Evolutionary conservation across 2,797 vertebrate genomes (phyloP), one percentile per base, ranked within the genome.

Genomic region (Micrastur ruficollis): DNA sequence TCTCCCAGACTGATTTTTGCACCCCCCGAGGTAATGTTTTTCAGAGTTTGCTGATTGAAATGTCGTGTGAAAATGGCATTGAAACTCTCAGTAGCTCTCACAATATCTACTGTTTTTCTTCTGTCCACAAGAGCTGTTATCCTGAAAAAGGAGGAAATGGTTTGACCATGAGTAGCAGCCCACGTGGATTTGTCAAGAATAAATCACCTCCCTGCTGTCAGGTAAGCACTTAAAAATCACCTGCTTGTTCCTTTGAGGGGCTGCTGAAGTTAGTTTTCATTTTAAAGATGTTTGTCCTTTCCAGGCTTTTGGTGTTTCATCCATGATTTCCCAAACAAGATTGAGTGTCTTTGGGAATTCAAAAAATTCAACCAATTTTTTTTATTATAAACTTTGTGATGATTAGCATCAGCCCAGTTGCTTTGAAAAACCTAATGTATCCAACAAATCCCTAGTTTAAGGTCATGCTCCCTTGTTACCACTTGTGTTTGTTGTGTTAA

Each of bases 21-120:
- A 31, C 18, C 21, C 42, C 11, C 68, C 46, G 62, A 79, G 42
- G 36, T 34, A 44, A 70, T 36, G 14, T 31, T 94, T 94, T 91
- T 65, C 27, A 26, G 22, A 61, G 38, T 72, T 95, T 63, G 34
- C 5, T 55, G 72, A 50, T 27, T 90, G 68, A 90, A 92, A 62
- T 53, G 11, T 65, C 38, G 4, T 32, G 13, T 87, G 59, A 65
- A 67, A 80, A 74, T 58, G 36, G 4, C 29, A 34, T 27, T 86
- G n/a, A 76, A 80, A 47, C 5, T 85, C 32, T 55, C 22, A 44
- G 4, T 83, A 15, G 68, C 34, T 71, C 34, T 86, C 40, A 42
- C 0, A 0, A 1, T 61, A 42, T 36, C 29, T 55, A 4, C 27
- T 80, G 31, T 0, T 47, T 78, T 50, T 61, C 17, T 63, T 92